phyloP scores from a whole-genome alignment of 2,888 invertebrate species.

The Dilophus febrilis region DNA sequence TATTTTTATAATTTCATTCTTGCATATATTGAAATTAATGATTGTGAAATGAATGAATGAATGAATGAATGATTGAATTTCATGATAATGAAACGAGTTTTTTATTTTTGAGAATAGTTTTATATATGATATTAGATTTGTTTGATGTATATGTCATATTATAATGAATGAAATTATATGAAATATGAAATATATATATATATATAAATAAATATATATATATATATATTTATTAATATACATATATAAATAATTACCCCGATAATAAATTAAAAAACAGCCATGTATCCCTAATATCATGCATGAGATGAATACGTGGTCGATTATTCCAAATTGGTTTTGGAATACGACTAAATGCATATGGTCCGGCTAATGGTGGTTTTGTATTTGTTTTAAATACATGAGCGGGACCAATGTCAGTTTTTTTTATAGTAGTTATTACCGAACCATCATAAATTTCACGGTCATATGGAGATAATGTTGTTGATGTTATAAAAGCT shows the following conservation, averaged over 20 bases:
- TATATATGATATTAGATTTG: too few relatives aligned
- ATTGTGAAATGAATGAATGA: too few relatives aligned
- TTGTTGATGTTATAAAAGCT: neutral
- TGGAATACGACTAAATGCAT: constrained; percentile 77
- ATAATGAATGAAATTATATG: too few relatives aligned
- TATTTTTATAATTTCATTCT: too few relatives aligned
- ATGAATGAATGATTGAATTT: too few relatives aligned
- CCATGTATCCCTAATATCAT: constrained; percentile 61
- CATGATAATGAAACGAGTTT: too few relatives aligned
- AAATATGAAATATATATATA: too few relatives aligned
- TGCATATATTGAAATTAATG: too few relatives aligned
- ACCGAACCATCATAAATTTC: constrained; percentile 1
- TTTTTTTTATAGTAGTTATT: constrained; percentile 16
- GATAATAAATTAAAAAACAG: constrained; percentile 67
- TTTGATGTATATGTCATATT: too few relatives aligned
- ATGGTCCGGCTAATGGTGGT: constrained; percentile 73
- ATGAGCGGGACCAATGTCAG: constrained; percentile 29
- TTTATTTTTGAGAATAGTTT: too few relatives aligned
- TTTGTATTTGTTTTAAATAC: constrained; percentile 43
- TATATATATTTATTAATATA: too few relatives aligned
- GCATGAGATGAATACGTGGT: constrained; percentile 62
- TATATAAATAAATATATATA: too few relatives aligned
- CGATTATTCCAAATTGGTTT: constrained; percentile 62
- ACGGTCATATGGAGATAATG: constrained; percentile 1
- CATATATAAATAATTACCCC: constrained; percentile 35